Evolutionary conservation across 2,113 vertebrate species (phyloP).

Genomic region (Brienomyrus brachyistius): DNA sequence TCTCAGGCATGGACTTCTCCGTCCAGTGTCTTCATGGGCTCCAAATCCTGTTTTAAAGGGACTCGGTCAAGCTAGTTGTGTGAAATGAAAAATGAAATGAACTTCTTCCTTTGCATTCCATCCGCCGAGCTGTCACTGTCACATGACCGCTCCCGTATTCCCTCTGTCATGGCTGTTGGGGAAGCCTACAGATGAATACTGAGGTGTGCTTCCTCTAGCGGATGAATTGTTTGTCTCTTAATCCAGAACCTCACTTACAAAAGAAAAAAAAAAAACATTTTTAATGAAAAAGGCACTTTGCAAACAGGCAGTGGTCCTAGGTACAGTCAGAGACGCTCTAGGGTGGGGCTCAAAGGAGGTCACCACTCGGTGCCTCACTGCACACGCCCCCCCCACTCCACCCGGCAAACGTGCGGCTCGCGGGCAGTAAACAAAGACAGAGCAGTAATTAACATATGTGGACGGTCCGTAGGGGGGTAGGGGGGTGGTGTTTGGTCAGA

Average conservation of each 20-base stretch:
- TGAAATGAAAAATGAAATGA: not conserved
- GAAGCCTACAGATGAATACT: not conserved
- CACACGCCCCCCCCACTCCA: not conserved
- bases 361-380: not conserved
- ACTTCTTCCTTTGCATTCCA: not conserved
- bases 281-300: constrained; percentile 14
- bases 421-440: not conserved
- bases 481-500: not conserved
- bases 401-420: not conserved
- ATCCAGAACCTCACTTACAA: not conserved
- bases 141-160: not conserved
- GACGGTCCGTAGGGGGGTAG: not conserved
- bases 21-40: not conserved
- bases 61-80: not conserved
- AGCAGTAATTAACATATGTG: too few species aligned
- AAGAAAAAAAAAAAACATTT: not conserved
- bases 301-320: not conserved
- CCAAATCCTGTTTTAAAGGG: not conserved
- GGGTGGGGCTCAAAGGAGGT: constrained; percentile 6
- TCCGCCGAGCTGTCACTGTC: not conserved
- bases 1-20: not conserved
- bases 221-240: not conserved
- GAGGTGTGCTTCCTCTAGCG: not conserved
- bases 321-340: not conserved
- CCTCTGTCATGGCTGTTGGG: not conserved